Evolutionary conservation across 2,113 vertebrate species (phyloP).

Genomic region (Gymnogyps californianus): DNA sequence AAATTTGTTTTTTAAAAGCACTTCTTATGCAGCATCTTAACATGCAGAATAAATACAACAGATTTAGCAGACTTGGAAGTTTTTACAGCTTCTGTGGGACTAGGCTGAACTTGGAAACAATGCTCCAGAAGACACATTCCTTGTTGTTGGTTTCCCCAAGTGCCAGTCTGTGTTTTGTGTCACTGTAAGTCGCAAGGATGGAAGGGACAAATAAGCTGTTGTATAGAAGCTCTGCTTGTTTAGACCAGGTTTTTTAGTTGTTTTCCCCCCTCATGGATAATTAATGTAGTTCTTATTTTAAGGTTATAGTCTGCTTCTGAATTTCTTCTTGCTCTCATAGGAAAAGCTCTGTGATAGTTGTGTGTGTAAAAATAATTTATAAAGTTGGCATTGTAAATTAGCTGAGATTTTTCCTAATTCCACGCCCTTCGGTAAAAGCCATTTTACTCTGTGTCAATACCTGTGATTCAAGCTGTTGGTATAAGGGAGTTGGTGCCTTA

Average conservation of each 20-base stretch:
- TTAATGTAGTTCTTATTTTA: not conserved
- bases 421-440: not conserved
- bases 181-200: not conserved
- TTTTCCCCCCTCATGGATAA: not conserved
- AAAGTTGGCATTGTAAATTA: not conserved
- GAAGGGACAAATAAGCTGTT: constrained; percentile 16
- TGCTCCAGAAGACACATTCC: not conserved
- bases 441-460: not conserved
- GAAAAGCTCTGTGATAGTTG: not conserved
- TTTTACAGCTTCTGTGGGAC: constrained; percentile 6
- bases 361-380: not conserved
- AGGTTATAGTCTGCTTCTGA: not conserved
- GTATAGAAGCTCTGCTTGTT: not conserved
- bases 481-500: not conserved
- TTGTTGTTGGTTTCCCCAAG: not conserved
- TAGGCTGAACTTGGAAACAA: not conserved
- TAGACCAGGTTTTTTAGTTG: not conserved
- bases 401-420: not conserved
- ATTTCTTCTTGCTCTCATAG: not conserved
- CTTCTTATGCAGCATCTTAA: not conserved
- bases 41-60: not conserved
- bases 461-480: not conserved
- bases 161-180: not conserved
- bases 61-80: not conserved
- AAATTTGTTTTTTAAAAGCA: not conserved